A percentile compares a stretch with the other conserved stretches of the same genome.
Evolutionary conservation across 2,888 invertebrate species (phyloP).

Genomic region (Aleiodes leptofemur): DNA sequence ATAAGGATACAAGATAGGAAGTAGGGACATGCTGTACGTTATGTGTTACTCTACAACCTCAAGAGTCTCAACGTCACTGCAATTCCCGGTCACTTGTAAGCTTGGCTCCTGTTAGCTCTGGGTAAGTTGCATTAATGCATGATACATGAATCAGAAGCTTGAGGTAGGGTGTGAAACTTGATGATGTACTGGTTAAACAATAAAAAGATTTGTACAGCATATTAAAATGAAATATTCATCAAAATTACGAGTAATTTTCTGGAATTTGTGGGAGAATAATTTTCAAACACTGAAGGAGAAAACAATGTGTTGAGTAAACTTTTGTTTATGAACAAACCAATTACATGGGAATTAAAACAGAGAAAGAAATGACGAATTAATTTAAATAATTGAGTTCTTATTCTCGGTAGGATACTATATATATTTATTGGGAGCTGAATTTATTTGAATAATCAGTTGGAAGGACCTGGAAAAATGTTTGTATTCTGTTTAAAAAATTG

Average conservation of each 20-base stretch:
- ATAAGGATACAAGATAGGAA: background rate
- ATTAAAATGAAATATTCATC: no score
- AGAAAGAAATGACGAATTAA: background rate
- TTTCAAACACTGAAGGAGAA: background rate
- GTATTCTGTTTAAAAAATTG: conserved; percentile 12
- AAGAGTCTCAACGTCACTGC: background rate
- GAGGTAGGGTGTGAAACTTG: no score
- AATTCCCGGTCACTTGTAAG: conserved; percentile 16
- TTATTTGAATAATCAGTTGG: conserved; percentile 17
- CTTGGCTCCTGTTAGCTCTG: conserved; percentile 18
- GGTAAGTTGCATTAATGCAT: conserved; percentile 20
- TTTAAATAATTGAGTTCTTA: background rate
- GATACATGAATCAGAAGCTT: background rate
- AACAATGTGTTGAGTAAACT: conserved; percentile 18
- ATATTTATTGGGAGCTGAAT: background rate
- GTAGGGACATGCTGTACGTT: no score
- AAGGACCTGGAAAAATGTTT: background rate
- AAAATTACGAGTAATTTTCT: background rate
- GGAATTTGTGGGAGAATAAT: background rate
- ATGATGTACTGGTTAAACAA: conserved; percentile 4
- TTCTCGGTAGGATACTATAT: conserved; percentile 1
- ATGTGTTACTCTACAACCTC: no score
- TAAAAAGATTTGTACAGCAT: no score
- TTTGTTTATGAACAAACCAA: conserved; percentile 21
- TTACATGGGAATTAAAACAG: conserved; percentile 18